phyloP scores from a whole-genome alignment of 2,113 vertebrate species.

The Campylomormyrus numenius region DNA sequence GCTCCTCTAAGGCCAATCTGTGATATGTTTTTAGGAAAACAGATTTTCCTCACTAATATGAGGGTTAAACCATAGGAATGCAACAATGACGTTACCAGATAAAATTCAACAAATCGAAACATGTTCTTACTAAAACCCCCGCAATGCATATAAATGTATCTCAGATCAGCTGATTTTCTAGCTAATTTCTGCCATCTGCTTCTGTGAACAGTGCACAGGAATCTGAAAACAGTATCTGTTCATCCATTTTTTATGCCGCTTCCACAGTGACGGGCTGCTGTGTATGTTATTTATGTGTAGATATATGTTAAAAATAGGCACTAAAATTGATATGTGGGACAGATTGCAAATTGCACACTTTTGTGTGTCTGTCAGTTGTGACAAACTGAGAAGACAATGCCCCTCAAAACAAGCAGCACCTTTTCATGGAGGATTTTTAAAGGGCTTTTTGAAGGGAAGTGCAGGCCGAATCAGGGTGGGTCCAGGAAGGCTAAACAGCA shows the following conservation, averaged over 20 bases:
- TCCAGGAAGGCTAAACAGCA: background rate
- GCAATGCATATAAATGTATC: background rate
- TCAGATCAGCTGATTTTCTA: background rate
- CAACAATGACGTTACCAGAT: background rate
- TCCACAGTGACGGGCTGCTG: background rate
- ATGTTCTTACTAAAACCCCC: background rate
- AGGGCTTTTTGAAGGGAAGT: background rate
- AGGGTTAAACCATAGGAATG: background rate
- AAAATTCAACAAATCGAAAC: background rate
- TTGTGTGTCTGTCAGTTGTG: conserved; percentile 5
- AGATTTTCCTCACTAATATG: background rate
- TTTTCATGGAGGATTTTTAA: background rate
- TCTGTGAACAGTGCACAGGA: background rate
- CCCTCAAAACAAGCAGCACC: background rate
- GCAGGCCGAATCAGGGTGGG: background rate
- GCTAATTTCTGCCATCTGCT: background rate
- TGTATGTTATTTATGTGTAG: conserved; percentile 7
- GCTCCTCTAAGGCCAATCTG: background rate
- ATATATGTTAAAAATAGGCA: conserved; percentile 2
- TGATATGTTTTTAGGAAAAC: background rate
- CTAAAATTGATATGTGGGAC: conserved; percentile 2
- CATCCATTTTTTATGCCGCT: background rate
- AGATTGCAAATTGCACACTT: background rate
- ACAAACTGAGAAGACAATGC: background rate
- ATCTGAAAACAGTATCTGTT: background rate